Evolutionary conservation across 2,888 invertebrate species (phyloP), one percentile per base, ranked within the genome.

Genomic region (Agonopterix alstromeriana): DNA sequence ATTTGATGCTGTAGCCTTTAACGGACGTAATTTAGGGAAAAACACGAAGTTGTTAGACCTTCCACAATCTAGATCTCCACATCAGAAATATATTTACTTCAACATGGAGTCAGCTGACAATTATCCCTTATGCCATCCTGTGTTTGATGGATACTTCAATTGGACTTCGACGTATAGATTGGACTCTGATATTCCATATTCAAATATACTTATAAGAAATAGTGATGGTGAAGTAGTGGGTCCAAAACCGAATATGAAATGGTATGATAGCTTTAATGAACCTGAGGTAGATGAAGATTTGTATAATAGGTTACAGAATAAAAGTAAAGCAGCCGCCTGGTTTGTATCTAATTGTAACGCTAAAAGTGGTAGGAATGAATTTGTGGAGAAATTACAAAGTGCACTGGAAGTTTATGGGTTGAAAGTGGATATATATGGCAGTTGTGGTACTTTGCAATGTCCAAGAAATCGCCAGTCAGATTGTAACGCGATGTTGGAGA

Each of bases 341-440:
- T 85, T 87, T 45, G 86, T 84, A 0, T 86, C 87, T 0, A 63
- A 83, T 43, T 88, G 87, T 52, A 53, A 46, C 0, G 73, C 69
- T 35, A 71, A 67, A 51, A 83, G 76, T 57, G 63, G 62, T 0
- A 72, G 87, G 46, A 48, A 60, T 9, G 55, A 63, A 0, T 67
- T 77, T 48, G 82, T 70, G 0, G 55, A 46, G 1, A 53, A 63
- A 2, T 52, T 88, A 27, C 62, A 74, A 42, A 65, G 60, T n/a
- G 71, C 68, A 0, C 57, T 86, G 10, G 45, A 48, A 1, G 36
- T 40, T 0, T 76, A 73, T 51, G 62, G 67, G 0, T 56, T 71
- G 10, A 59, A 71, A 0, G 79, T 92, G 2, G 91, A 92, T 56
- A 73, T 91, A 3, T 92, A 83, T 55, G 92, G 92, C 0, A 53